Percentiles rank a stretch among this genome's conserved stretches.
These are phyloP conservation scores for Colinus virginianus DNA, from an alignment of 2,113 vertebrate species.

Conservation along the genomic window DNA sequence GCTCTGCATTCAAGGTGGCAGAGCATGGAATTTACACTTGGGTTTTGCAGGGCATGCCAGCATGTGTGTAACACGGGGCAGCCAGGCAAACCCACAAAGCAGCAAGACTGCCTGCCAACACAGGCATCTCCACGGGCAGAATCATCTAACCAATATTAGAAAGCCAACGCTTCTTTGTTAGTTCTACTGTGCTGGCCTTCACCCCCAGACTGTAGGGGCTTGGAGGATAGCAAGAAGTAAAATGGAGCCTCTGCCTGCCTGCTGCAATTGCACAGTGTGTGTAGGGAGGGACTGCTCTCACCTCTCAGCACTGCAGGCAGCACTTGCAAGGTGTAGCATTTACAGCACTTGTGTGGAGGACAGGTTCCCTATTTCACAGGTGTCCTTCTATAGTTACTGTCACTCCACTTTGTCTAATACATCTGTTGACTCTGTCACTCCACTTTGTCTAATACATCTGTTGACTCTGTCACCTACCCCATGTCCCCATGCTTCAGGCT, in stretches of 20 bases:
- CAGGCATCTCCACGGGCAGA: not conserved
- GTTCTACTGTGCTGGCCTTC: not conserved
- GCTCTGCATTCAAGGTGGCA: too few relatives aligned
- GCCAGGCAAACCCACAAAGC: not conserved
- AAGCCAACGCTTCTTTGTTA: not conserved
- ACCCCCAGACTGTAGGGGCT: not conserved
- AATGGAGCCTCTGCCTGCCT: not conserved
- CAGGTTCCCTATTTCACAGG: not conserved
- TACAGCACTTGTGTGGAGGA: not conserved
- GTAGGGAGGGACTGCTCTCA: not conserved
- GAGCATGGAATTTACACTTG: not conserved
- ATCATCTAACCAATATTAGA: not conserved
- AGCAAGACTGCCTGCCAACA: not conserved
- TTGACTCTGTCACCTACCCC: not conserved
- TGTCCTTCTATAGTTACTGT: not conserved
- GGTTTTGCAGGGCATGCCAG: not conserved
- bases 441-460: not conserved
- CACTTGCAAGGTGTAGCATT: not conserved
- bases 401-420: not conserved
- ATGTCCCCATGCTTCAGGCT: not conserved
- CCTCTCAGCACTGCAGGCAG: not conserved
- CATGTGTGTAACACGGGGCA: rapidly evolving
- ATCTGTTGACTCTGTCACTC: not conserved
- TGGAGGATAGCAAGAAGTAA: rapidly evolving
- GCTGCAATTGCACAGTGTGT: not conserved